phyloP scores from a whole-genome alignment of 1,140 invertebrate species.

The Drosophila serrata region DNA sequence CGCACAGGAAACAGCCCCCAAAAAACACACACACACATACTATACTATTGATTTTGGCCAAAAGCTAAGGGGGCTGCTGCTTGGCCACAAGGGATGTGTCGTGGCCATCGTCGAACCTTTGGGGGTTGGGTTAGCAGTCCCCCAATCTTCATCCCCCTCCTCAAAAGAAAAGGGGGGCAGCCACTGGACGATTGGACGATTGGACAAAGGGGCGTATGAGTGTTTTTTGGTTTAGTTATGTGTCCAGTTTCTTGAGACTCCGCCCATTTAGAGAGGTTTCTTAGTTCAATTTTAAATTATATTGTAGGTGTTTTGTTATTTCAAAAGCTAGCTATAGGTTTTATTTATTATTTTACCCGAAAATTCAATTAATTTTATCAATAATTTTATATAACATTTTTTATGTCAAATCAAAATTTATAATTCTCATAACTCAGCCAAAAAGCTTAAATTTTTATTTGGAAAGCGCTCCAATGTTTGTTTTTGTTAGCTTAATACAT shows the following conservation, averaged over 20 bases:
- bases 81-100: conserved; percentile 11
- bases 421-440: no score
- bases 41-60: conserved; percentile 62
- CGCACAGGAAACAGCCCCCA: conserved; percentile 15
- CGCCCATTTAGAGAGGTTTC: conserved; percentile 4
- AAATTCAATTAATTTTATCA: no score
- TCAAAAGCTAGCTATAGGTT: neutral
- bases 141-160: neutral
- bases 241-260: conserved; percentile 4
- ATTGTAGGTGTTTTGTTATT: neutral
- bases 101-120: no score
- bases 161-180: conserved; percentile 1
- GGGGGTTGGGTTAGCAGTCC: neutral
- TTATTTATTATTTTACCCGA: no score
- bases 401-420: no score
- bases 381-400: no score
- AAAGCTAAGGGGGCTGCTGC: conserved; percentile 6
- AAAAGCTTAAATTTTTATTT: no score
- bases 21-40: neutral
- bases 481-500: no score
- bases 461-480: no score
- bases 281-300: neutral
- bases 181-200: conserved; percentile 9
- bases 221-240: conserved; percentile 2
- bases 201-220: conserved; percentile 18